A percentile compares a stretch with the other conserved stretches of the same genome.
Conservation (phyloP, 2,888 invertebrate species). For the Chromoteleia sp. region DNA sequence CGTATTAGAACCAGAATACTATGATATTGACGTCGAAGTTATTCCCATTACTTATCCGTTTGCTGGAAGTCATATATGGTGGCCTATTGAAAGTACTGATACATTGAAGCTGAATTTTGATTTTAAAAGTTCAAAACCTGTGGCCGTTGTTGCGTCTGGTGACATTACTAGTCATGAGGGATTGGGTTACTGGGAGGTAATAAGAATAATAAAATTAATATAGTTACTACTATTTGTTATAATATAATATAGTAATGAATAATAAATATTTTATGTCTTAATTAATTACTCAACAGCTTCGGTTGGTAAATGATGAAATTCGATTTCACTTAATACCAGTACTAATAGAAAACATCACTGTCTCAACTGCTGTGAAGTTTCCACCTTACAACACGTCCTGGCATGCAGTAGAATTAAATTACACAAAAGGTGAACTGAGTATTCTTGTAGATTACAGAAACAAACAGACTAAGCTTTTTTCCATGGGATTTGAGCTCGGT, state of each 20-base stretch:
- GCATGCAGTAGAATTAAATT: conserved; percentile 93
- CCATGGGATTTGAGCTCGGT: conserved; percentile 89
- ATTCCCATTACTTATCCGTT: conserved; percentile 97
- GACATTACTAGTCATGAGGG: conserved; percentile 90
- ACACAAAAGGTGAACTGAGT: conserved; percentile 90
- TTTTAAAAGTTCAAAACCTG: conserved; percentile 93
- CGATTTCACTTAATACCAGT: conserved; percentile 93
- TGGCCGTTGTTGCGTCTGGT: conserved; percentile 94
- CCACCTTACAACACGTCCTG: conserved; percentile 91
- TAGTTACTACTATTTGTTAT: too few species aligned
- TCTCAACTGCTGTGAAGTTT: conserved; percentile 92
- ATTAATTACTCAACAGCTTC: conserved; percentile 85
- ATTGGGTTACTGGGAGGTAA: conserved; percentile 94
- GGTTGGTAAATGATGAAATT: conserved; percentile 93
- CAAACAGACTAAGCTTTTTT: conserved; percentile 89
- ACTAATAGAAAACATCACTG: conserved; percentile 90
- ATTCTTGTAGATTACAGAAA: conserved; percentile 91
- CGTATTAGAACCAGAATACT: conserved; percentile 92
- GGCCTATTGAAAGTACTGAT: conserved; percentile 91
- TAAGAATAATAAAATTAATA: conserved; percentile 3
- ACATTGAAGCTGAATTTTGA: conserved; percentile 92
- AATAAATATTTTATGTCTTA: neutral
- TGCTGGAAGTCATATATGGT: conserved; percentile 95
- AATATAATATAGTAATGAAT: neutral
- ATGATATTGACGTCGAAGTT: conserved; percentile 93